phyloP scores from a whole-genome alignment of 2,888 invertebrate genomes.

The Orthosia gracilis region DNA sequence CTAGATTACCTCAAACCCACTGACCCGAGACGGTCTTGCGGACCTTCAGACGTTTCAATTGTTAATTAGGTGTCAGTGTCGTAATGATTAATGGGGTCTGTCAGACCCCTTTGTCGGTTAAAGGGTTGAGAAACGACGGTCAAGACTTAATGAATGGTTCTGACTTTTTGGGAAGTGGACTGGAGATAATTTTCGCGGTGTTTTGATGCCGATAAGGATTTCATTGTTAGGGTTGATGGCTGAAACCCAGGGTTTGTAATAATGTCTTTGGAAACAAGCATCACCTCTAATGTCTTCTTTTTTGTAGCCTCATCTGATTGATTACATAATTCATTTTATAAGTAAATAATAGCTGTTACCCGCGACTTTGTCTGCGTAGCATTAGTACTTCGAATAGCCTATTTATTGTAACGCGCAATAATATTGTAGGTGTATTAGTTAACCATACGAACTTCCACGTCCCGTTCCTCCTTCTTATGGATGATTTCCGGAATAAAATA shows the following conservation, averaged over 20 bases:
- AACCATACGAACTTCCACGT: too few species aligned
- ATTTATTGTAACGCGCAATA: too few species aligned
- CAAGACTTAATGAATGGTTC: slow-evolving; percentile 66
- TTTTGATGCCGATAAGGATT: slow-evolving; percentile 47
- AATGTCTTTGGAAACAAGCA: too few species aligned
- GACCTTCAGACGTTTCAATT: slow-evolving; percentile 72
- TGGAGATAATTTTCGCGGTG: slow-evolving; percentile 60
- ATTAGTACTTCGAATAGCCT: too few species aligned
- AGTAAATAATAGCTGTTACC: too few species aligned
- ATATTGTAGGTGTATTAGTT: too few species aligned
- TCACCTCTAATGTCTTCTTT: too few species aligned
- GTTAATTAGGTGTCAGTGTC: slow-evolving; percentile 74
- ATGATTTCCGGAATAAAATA: too few species aligned
- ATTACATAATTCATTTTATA: too few species aligned
- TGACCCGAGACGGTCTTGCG: slow-evolving; percentile 65
- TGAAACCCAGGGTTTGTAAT: background rate
- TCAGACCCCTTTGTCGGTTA: slow-evolving; percentile 71
- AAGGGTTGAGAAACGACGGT: slow-evolving; percentile 70
- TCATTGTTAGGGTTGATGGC: slow-evolving; percentile 39
- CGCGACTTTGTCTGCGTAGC: too few species aligned
- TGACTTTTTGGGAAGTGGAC: slow-evolving; percentile 58
- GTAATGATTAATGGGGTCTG: slow-evolving; percentile 72
- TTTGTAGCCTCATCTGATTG: too few species aligned
- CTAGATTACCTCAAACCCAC: slow-evolving; percentile 68
- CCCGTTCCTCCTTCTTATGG: too few species aligned